Percentiles rank a stretch among this genome's conserved stretches.
These are phyloP conservation scores for Drosophila tsacasi DNA, from an alignment of 1,140 invertebrate genomes.

Conservation along the genomic window DNA sequence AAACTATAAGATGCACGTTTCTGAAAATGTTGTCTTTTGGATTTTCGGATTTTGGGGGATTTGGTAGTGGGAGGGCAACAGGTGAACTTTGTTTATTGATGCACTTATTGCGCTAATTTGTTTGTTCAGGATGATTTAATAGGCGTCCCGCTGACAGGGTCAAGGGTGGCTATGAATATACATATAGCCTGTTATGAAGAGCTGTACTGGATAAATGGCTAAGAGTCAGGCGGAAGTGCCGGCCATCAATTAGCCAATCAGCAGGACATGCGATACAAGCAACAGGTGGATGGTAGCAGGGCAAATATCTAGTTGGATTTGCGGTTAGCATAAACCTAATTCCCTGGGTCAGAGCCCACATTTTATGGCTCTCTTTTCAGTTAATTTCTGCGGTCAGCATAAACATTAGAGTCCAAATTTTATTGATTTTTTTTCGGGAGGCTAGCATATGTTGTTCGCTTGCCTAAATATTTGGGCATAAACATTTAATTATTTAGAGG, in stretches of 20 bases:
- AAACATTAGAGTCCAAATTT: conserved; percentile 36
- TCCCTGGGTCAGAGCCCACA: conserved; percentile 7
- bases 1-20: conserved; percentile 22
- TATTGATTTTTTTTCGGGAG: conserved; percentile 58
- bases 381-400: conserved; percentile 19
- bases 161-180: conserved; percentile 13
- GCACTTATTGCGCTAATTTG: conserved; percentile 50
- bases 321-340: conserved; percentile 30
- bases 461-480: conserved; percentile 4
- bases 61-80: conserved; percentile 34
- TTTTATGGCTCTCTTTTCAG: conserved; percentile 1
- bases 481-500: conserved; percentile 32
- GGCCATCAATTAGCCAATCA: conserved; percentile 36
- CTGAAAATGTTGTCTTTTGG: conserved; percentile 30
- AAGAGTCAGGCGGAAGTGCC: conserved; percentile 16
- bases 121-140: conserved; percentile 55
- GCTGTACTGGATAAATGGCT: neutral
- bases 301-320: conserved; percentile 24
- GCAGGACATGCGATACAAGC: conserved; percentile 36
- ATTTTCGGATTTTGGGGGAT: neutral
- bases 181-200: neutral
- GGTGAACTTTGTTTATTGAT: conserved; percentile 60
- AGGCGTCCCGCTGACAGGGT: conserved; percentile 34
- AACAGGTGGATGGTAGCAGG: conserved; percentile 25
- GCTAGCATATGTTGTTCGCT: conserved; percentile 54